Base-by-base conservation (phyloP, 2,888 invertebrate species). In the Tipula vernalis region DNA sequence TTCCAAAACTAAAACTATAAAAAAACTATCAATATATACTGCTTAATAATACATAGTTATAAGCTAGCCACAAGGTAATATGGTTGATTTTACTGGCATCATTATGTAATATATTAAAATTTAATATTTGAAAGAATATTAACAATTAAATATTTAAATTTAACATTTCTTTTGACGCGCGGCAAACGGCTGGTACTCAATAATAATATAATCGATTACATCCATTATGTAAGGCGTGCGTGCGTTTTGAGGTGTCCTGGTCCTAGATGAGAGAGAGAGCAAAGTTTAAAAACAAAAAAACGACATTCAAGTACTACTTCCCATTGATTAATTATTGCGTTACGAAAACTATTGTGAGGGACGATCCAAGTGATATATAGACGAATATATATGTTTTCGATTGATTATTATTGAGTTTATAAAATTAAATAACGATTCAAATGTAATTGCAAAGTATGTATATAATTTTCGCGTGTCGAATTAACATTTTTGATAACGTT, bases 1-100 rank as follows among this genome's bases (percentile, higher is more conserved):
- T 71, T 71, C 71, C 71, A 71, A 71, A 71, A 71, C 71, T 71
- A 71, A 71, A 71, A 71, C 71, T 71, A 71, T 28, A 71, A 71
- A 47, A 42, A 44, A 44, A 51, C n/a, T 28, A 18, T 71, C 71
- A 71, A 71, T 71, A 71, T 71, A 71, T 85, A 39, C 39, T 85
- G 85, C 85, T 42, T 85, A 84, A 39, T 39, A 41, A 84, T 39
- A 84, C 41, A 84, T 39, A 39, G n/a, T 39, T 84, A 85, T 84
- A 85, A 87, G 87, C 87, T 84, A 86, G 85, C 87, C 87, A 87
- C 87, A 87, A 87, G 87, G 87, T 87, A 87, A 85, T 85, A 87
- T 87, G 88, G 88, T 89, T 88, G 88, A 88, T 88, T 89, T 88
- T 86, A 83, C 89, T 89, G 89, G 90, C 91, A 91, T 91, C 90